A percentile compares a stretch with the other conserved stretches of the same genome.
phyloP scores from a whole-genome alignment of 2,113 vertebrate species.

The Desmodus rotundus region DNA sequence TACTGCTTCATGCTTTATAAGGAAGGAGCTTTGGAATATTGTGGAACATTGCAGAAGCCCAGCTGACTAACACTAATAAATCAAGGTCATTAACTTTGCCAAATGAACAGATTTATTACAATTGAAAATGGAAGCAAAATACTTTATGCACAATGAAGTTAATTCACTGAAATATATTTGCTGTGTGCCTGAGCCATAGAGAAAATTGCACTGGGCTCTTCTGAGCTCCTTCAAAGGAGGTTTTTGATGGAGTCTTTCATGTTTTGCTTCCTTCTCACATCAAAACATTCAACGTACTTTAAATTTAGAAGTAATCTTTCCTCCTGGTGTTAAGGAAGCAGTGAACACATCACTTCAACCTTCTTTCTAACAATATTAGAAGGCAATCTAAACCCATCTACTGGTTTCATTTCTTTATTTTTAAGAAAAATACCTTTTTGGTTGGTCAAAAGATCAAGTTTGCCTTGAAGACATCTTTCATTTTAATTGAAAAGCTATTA shows the following conservation, averaged over 20 bases:
- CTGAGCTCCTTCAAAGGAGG: not conserved
- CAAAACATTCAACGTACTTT: not conserved
- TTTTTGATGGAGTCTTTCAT: not conserved
- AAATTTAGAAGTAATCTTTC: conserved; percentile 11
- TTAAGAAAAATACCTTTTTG: not conserved
- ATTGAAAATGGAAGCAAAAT: conserved; percentile 31
- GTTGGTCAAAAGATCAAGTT: conserved; percentile 10
- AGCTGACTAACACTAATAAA: conserved; percentile 11
- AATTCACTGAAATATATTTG: not conserved
- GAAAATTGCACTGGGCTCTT: not conserved
- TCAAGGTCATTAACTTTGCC: not conserved
- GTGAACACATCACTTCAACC: not conserved
- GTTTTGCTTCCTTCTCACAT: not conserved
- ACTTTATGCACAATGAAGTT: not conserved
- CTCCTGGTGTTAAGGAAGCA: not conserved
- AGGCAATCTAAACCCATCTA: not conserved
- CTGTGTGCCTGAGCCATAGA: not conserved
- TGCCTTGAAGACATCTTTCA: not conserved
- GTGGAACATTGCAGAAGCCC: not conserved
- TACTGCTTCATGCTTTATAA: not conserved
- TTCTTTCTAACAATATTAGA: not conserved
- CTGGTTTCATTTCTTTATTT: not conserved
- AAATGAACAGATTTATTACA: not conserved
- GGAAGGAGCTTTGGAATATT: not conserved
- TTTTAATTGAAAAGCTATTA: conserved; percentile 43